phyloP scores from a whole-genome alignment of 2,797 vertebrate species.

The Poecilia velifera region DNA sequence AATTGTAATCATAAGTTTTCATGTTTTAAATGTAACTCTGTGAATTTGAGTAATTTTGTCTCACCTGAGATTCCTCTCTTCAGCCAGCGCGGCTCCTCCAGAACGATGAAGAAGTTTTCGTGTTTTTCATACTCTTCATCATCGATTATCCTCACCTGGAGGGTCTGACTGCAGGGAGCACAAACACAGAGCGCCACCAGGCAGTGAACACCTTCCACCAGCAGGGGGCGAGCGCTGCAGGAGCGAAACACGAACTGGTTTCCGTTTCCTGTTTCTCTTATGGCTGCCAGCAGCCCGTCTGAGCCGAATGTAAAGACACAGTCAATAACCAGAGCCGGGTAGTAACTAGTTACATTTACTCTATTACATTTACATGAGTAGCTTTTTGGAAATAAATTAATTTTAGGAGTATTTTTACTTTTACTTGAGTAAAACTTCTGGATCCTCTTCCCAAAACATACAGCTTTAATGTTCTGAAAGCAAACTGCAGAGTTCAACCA shows the following conservation, averaged over 20 bases:
- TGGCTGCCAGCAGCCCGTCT: conserved; percentile 9
- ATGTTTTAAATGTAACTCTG: background rate
- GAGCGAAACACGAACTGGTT: background rate
- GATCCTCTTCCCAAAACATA: too few relatives aligned
- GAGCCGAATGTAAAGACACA: too few relatives aligned
- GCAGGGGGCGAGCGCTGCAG: background rate
- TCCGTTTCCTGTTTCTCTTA: conserved; percentile 13
- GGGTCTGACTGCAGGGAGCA: conserved; percentile 79
- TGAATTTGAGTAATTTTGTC: background rate
- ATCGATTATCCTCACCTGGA: conserved; percentile 88
- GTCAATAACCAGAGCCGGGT: too few relatives aligned
- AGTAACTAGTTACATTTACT: too few relatives aligned
- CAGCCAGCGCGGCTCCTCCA: conserved; percentile 90
- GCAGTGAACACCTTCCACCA: conserved; percentile 11
- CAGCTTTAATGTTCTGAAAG: too few relatives aligned
- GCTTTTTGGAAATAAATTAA: too few relatives aligned
- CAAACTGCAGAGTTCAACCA: too few relatives aligned
- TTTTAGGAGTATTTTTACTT: too few relatives aligned
- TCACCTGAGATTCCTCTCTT: conserved; percentile 91
- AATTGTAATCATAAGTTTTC: background rate
- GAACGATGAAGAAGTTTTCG: conserved; percentile 89
- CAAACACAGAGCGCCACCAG: conserved; percentile 23
- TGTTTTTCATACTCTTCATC: conserved; percentile 93
- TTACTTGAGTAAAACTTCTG: too few relatives aligned
- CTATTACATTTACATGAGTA: too few relatives aligned